These are phyloP conservation scores for Sylvietta virens DNA, from an alignment of 2,113 vertebrate genomes.

Conservation along the genomic window DNA sequence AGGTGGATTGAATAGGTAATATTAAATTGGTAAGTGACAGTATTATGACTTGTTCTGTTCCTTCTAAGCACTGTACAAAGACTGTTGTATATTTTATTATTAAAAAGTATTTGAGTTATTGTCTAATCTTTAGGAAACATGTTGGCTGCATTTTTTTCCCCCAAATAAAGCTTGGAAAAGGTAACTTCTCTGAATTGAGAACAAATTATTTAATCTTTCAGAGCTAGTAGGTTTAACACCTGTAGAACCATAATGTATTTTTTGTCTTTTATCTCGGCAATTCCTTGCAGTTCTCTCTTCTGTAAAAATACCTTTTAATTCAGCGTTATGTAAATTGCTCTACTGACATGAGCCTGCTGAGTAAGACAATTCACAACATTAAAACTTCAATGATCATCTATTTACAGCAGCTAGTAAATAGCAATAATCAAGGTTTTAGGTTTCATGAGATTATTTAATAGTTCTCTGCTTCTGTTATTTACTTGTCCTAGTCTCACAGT, in stretches of 20 bases:
- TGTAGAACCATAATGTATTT: not conserved
- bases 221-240: not conserved
- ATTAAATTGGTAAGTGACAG: not conserved
- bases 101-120: not conserved
- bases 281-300: constrained; percentile 26
- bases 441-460: constrained; percentile 35
- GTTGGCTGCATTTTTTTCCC: not conserved
- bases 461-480: constrained; percentile 41
- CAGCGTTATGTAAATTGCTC: constrained; percentile 57
- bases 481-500: not conserved
- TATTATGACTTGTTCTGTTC: not conserved
- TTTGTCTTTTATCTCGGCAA: constrained; percentile 37
- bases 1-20: not conserved
- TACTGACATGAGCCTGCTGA: constrained; percentile 59
- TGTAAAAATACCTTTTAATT: constrained; percentile 62
- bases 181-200: constrained; percentile 46
- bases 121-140: not conserved
- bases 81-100: not conserved
- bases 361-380: constrained; percentile 64
- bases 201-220: constrained; percentile 20
- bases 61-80: not conserved
- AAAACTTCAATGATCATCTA: constrained; percentile 42
- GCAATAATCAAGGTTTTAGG: constrained; percentile 34
- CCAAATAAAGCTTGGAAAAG: constrained; percentile 24
- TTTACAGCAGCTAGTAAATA: constrained; percentile 47